Evolutionary conservation across 1,140 invertebrate genomes (phyloP).

Genomic region (Armadillidium nasatum): DNA sequence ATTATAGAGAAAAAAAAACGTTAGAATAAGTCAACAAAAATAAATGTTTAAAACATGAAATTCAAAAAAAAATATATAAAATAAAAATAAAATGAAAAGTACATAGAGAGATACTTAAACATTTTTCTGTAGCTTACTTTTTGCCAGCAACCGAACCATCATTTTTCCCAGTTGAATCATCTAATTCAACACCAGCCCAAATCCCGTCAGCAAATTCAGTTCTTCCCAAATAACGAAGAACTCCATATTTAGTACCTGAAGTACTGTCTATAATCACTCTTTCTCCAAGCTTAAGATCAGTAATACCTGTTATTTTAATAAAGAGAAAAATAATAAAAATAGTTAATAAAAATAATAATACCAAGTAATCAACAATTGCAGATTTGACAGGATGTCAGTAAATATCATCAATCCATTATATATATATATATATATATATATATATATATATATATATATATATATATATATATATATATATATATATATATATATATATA

Average conservation of each 20-base stretch:
- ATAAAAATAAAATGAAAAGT: too few relatives aligned
- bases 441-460: too few relatives aligned
- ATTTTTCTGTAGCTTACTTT: constrained; percentile 48
- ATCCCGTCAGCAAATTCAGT: constrained; percentile 85
- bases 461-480: too few relatives aligned
- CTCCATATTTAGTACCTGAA: constrained; percentile 81
- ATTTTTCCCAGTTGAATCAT: constrained; percentile 90
- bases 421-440: too few relatives aligned
- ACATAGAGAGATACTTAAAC: constrained; percentile 49
- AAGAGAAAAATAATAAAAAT: not conserved
- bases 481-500: too few relatives aligned
- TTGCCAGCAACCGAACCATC: constrained; percentile 83
- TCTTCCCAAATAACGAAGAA: constrained; percentile 72
- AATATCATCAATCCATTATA: too few relatives aligned
- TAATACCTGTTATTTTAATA: not conserved
- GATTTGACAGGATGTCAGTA: too few relatives aligned
- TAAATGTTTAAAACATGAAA: too few relatives aligned
- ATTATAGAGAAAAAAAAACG: too few relatives aligned
- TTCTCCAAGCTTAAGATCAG: constrained; percentile 59
- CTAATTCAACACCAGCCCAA: constrained; percentile 92
- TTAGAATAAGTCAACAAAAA: too few relatives aligned
- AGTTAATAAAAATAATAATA: not conserved
- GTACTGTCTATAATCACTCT: constrained; percentile 83
- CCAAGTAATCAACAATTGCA: too few relatives aligned
- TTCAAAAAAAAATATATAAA: too few relatives aligned